Percentiles rank a stretch among this genome's conserved stretches.
Evolutionary conservation across 1,140 invertebrate genomes (phyloP).

Genomic region (Zophobas atratus): DNA sequence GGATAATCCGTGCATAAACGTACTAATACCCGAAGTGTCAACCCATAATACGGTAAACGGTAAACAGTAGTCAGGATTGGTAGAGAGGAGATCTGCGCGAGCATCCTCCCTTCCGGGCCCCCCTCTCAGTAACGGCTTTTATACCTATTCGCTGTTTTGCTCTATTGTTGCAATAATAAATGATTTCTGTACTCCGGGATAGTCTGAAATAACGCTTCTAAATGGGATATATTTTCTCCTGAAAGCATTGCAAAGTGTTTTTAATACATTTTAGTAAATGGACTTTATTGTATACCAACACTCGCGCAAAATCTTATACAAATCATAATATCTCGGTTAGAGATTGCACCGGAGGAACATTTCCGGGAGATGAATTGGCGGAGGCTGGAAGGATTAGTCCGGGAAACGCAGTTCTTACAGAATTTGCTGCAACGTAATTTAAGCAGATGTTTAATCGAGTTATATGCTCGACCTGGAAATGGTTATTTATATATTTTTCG

Average conservation of each 20-base stretch:
- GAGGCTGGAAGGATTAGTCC: no score
- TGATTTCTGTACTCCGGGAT: constrained; percentile 51
- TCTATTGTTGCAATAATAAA: constrained; percentile 57
- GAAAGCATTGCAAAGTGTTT: constrained; percentile 48
- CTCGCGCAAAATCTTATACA: constrained; percentile 14
- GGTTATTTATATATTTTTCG: no score
- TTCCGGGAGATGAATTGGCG: no score
- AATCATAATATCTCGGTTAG: constrained; percentile 27
- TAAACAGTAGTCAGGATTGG: constrained; percentile 45
- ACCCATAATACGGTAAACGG: constrained; percentile 42
- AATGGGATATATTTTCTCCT: constrained; percentile 55
- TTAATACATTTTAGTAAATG: constrained; percentile 47
- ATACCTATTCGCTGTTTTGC: constrained; percentile 55
- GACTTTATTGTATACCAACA: constrained; percentile 45
- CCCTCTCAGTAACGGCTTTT: constrained; percentile 55
- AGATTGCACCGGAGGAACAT: background rate
- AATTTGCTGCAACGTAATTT: no score
- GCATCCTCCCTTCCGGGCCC: constrained; percentile 47
- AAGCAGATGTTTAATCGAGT: no score
- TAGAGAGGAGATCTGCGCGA: constrained; percentile 49
- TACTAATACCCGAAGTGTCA: constrained; percentile 40
- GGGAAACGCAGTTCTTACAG: no score
- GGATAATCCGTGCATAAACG: background rate
- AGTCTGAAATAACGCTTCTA: constrained; percentile 51
- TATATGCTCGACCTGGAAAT: no score